These are phyloP conservation scores for Mobula hypostoma DNA, from an alignment of 2,113 vertebrate genomes.

Conservation along the genomic window DNA sequence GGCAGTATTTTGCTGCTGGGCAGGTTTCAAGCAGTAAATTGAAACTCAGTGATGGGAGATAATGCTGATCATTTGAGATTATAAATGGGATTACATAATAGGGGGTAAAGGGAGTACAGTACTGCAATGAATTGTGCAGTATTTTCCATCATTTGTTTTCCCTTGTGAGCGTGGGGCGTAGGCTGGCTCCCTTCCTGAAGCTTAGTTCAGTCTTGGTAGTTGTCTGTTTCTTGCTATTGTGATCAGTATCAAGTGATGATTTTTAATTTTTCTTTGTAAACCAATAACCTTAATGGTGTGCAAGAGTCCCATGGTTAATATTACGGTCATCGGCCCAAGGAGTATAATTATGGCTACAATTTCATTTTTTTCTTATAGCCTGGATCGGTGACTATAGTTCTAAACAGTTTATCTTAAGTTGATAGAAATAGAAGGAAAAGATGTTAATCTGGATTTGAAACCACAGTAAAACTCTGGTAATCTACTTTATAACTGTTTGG, in stretches of 20 bases:
- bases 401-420: background rate
- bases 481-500: no score
- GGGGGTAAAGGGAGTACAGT: background rate
- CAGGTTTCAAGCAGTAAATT: background rate
- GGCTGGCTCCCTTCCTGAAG: background rate
- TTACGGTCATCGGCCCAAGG: background rate
- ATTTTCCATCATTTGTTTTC: background rate
- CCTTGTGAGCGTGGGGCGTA: background rate
- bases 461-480: no score
- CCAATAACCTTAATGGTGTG: background rate
- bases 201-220: background rate
- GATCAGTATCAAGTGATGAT: background rate
- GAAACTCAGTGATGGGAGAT: background rate
- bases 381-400: background rate
- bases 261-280: background rate
- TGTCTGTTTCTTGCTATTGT: background rate
- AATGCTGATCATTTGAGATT: background rate
- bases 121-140: background rate
- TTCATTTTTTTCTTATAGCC: background rate
- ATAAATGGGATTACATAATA: background rate
- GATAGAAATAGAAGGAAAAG: background rate
- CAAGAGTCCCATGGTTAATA: background rate
- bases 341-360: background rate
- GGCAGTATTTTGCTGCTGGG: background rate
- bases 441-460: no score